These are phyloP conservation scores for Acestrorhynchus altus DNA, from an alignment of 2,797 vertebrate genomes.

Conservation along the genomic window DNA sequence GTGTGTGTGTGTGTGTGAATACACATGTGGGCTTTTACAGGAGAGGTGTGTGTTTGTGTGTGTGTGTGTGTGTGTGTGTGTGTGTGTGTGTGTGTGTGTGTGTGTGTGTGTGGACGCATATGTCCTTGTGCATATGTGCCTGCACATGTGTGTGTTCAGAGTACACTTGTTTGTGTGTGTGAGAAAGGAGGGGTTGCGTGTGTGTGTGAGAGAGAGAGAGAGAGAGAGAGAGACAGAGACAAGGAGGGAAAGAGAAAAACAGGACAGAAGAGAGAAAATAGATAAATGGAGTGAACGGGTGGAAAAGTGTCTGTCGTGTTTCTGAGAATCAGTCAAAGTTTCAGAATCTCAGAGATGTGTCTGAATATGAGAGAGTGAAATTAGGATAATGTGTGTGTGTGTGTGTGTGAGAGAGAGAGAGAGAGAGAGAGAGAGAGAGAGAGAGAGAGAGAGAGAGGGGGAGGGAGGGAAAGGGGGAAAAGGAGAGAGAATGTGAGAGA, in stretches of 20 bases:
- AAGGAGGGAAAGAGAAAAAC: constrained; percentile 22
- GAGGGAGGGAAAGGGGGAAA: not conserved
- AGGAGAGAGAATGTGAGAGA: not conserved
- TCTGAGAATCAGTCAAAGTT: no score
- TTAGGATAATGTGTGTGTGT: no score
- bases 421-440: not conserved
- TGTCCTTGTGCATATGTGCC: constrained; percentile 56
- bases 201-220: constrained; percentile 25
- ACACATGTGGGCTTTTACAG: constrained; percentile 37
- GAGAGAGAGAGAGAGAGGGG: not conserved
- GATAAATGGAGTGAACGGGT: constrained; percentile 17
- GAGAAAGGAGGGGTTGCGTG: not conserved
- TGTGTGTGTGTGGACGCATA: constrained; percentile 47
- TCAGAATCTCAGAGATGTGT: no score
- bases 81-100: constrained; percentile 55
- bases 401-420: not conserved
- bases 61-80: constrained; percentile 34
- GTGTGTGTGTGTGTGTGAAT: constrained; percentile 43
- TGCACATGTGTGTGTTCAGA: constrained; percentile 54
- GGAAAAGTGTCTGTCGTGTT: not conserved
- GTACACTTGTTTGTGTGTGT: constrained; percentile 42
- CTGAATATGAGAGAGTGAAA: no score
- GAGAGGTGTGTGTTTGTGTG: constrained; percentile 28
- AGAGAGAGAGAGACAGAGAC: constrained; percentile 32
- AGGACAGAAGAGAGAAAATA: constrained; percentile 5